These are phyloP conservation scores for Noctua janthe DNA, from an alignment of 2,888 invertebrate genomes.

Conservation along the genomic window DNA sequence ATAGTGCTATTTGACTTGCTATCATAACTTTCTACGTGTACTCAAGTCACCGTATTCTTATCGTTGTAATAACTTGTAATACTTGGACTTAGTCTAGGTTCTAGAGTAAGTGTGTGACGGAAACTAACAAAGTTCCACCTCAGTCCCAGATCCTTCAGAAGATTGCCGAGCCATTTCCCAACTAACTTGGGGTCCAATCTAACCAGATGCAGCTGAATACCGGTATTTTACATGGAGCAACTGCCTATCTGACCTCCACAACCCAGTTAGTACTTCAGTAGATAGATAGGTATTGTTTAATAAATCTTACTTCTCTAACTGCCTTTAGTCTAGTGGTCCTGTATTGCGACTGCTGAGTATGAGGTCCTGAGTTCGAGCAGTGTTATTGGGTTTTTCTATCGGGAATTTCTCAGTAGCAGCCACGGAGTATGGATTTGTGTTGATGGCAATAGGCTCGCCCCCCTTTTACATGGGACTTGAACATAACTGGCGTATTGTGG, in stretches of 20 bases:
- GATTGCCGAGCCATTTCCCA: too few species aligned
- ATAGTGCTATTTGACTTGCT: slow-evolving; percentile 24
- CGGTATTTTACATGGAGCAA: too few species aligned
- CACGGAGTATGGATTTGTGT: neutral
- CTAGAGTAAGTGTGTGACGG: neutral
- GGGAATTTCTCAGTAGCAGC: neutral
- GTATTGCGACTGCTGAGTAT: neutral
- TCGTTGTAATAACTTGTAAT: neutral
- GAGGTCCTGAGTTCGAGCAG: neutral
- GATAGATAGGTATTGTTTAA: neutral
- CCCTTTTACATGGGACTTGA: neutral
- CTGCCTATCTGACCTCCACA: too few species aligned
- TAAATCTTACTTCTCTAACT: neutral
- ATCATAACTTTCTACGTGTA: slow-evolving; percentile 32
- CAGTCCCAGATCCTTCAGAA: neutral
- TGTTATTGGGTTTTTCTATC: neutral
- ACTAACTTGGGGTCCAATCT: too few species aligned
- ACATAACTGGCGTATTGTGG: neutral
- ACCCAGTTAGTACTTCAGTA: too few species aligned
- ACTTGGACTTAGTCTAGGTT: neutral
- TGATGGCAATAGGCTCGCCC: neutral
- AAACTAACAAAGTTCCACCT: neutral
- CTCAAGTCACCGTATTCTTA: slow-evolving; percentile 19
- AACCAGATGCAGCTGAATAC: too few species aligned
- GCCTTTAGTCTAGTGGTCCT: neutral